These are phyloP conservation scores for Pharmacophagus antenor DNA, from an alignment of 2,888 invertebrate genomes.

Conservation along the genomic window DNA sequence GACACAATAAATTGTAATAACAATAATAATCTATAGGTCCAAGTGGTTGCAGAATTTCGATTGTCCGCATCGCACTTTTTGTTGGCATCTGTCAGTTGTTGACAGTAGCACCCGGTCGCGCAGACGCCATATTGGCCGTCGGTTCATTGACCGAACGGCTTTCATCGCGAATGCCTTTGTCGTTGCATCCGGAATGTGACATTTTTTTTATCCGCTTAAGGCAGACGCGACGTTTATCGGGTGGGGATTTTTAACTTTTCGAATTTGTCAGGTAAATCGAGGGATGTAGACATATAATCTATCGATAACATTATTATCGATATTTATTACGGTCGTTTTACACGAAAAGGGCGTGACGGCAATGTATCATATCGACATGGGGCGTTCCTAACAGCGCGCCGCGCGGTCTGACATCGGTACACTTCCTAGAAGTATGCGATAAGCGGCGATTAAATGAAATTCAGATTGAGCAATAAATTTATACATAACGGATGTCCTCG, in stretches of 20 bases:
- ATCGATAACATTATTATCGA: neutral
- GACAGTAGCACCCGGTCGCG: neutral
- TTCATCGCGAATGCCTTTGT: neutral
- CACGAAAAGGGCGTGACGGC: slow-evolving; percentile 22
- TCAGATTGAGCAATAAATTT: slow-evolving; percentile 13
- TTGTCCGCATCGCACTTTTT: neutral
- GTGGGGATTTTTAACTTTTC: no score
- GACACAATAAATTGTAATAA: no score
- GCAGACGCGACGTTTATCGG: neutral
- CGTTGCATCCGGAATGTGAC: neutral
- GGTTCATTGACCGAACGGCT: neutral
- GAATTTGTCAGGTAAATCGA: no score
- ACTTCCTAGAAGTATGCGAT: slow-evolving; percentile 24
- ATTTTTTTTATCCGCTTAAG: neutral
- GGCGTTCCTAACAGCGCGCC: slow-evolving; percentile 9
- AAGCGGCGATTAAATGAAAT: slow-evolving; percentile 11
- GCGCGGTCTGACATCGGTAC: slow-evolving; percentile 21
- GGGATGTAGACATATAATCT: neutral
- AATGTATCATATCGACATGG: slow-evolving; percentile 5
- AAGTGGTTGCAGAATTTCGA: neutral
- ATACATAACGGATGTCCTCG: slow-evolving; percentile 20
- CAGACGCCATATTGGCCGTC: neutral
- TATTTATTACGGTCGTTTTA: slow-evolving; percentile 4
- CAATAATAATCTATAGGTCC: neutral
- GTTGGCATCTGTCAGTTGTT: neutral